A percentile compares a stretch with the other conserved stretches of the same genome.
These are phyloP conservation scores for Takifugu bimaculatus DNA, from an alignment of 2,113 vertebrate genomes.

Conservation along the genomic window DNA sequence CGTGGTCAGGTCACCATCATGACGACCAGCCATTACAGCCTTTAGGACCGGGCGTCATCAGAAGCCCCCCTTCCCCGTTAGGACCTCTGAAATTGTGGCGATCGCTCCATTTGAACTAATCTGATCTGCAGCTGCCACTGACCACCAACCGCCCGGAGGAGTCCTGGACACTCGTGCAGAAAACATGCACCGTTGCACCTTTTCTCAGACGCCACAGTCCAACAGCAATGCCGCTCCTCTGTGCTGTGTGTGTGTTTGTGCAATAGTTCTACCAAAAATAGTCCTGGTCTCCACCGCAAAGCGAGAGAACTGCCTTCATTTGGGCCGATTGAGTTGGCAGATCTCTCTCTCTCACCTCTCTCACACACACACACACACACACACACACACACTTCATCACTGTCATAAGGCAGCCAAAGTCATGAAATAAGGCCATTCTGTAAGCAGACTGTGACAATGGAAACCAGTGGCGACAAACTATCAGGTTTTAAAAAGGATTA, in stretches of 20 bases:
- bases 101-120: too few species aligned
- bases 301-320: conserved; percentile 60
- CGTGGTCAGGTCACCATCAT: too few species aligned
- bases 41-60: too few species aligned
- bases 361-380: conserved; percentile 17
- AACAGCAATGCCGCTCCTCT: conserved; percentile 24
- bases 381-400: conserved; percentile 36
- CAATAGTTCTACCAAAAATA: conserved; percentile 70
- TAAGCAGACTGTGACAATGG: conserved; percentile 50
- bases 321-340: conserved; percentile 51
- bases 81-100: too few species aligned
- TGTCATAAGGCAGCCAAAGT: conserved; percentile 52
- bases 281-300: conserved; percentile 63
- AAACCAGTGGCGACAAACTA: conserved; percentile 48
- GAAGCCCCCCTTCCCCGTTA: too few species aligned
- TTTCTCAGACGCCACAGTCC: too few species aligned
- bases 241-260: conserved; percentile 67
- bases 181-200: too few species aligned
- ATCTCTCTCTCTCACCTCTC: conserved; percentile 14
- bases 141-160: too few species aligned
- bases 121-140: too few species aligned
- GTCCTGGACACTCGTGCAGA: too few species aligned
- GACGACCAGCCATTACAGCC: too few species aligned
- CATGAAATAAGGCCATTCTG: conserved; percentile 52
- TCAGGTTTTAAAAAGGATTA: conserved; percentile 39